These are phyloP conservation scores for Athalia circularis DNA, from an alignment of 2,888 invertebrate species.

Conservation along the genomic window DNA sequence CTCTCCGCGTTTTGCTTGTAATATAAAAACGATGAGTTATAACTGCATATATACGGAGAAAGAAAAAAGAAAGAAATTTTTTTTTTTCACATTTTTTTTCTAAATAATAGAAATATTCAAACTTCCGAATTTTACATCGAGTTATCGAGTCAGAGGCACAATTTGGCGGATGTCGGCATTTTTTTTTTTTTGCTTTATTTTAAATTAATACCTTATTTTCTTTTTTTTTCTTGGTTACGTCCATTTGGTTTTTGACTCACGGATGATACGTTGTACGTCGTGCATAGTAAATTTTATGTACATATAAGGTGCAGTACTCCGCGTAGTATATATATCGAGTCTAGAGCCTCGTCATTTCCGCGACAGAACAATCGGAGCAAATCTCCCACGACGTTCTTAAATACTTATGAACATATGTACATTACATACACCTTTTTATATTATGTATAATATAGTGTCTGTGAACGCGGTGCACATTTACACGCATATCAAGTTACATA, in stretches of 20 bases:
- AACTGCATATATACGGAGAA: no score
- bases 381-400: slow-evolving; percentile 47
- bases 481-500: not conserved
- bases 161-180: not conserved
- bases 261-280: not conserved
- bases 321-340: not conserved
- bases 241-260: not conserved
- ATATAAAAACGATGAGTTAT: no score
- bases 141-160: not conserved
- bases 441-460: no score
- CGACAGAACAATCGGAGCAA: slow-evolving; percentile 61
- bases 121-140: not conserved
- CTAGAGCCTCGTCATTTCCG: slow-evolving; percentile 59
- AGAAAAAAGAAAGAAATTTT: not conserved
- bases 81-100: not conserved
- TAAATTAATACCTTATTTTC: no score
- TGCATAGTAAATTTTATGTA: not conserved
- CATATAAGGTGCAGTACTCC: not conserved
- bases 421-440: no score
- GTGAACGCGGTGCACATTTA: no score
- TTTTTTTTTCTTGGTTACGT: not conserved
- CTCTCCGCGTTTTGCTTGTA: no score
- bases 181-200: not conserved
- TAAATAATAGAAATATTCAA: not conserved
- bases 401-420: no score